Evolutionary conservation across 2,888 invertebrate species (phyloP).

Genomic region (Nomada flava): DNA sequence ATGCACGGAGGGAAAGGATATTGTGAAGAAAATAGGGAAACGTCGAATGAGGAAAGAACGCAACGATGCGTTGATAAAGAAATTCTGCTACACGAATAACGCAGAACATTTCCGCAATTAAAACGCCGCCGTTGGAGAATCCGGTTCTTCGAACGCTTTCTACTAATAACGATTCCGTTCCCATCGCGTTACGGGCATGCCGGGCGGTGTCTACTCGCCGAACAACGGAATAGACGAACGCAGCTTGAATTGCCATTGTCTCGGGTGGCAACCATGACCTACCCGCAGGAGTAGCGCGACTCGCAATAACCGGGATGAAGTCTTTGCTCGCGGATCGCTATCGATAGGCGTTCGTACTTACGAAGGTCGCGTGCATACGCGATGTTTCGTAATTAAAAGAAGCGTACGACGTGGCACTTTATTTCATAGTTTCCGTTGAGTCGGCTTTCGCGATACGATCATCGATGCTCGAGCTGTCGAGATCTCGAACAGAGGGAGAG

Average conservation of each 20-base stretch:
- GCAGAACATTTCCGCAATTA: conserved; percentile 77
- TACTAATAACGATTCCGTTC: conserved; percentile 79
- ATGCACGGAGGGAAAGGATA: conserved; percentile 6
- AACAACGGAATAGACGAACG: conserved; percentile 22
- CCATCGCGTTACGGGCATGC: conserved; percentile 67
- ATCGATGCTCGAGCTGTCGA: background rate
- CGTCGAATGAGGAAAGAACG: conserved; percentile 10
- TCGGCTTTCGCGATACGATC: conserved; percentile 6
- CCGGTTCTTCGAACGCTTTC: conserved; percentile 78
- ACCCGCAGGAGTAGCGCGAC: conserved; percentile 33
- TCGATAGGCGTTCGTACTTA: conserved; percentile 19
- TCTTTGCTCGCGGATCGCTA: conserved; percentile 31
- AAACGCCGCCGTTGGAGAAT: conserved; percentile 72
- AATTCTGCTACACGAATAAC: conserved; percentile 37
- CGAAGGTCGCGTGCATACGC: conserved; percentile 23
- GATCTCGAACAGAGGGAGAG: background rate
- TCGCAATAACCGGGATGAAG: conserved; percentile 44
- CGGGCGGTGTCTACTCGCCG: conserved; percentile 38
- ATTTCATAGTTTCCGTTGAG: conserved; percentile 18
- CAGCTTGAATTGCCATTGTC: conserved; percentile 44
- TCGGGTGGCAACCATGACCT: conserved; percentile 60
- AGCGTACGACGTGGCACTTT: conserved; percentile 12
- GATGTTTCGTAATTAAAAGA: conserved; percentile 39
- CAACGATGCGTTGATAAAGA: conserved; percentile 51
- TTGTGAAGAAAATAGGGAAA: background rate